phyloP scores from a whole-genome alignment of 2,113 vertebrate genomes.

The Gulo gulo region DNA sequence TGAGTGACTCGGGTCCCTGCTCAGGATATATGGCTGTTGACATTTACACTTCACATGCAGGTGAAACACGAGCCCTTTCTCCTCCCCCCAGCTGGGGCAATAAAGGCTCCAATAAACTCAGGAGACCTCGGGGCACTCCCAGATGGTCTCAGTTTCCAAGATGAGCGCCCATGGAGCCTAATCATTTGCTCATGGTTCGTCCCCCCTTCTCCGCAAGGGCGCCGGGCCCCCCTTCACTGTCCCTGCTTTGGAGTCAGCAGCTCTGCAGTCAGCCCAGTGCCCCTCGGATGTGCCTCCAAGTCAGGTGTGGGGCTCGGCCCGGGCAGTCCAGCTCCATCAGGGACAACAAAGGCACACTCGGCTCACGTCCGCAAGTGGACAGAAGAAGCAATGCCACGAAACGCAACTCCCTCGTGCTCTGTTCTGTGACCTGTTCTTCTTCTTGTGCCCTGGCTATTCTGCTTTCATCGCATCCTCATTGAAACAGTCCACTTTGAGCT shows the following conservation, averaged over 20 bases:
- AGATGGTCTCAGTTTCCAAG: background rate
- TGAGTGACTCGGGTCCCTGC: background rate
- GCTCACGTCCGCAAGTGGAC: background rate
- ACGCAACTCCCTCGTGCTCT: background rate
- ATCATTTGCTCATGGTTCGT: background rate
- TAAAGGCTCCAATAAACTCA: constrained; percentile 14
- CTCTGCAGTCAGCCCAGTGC: background rate
- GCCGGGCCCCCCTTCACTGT: fast-evolving
- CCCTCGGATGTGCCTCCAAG: background rate
- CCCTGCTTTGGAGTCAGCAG: background rate
- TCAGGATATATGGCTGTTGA: background rate
- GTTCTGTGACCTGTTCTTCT: background rate
- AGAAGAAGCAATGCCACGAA: background rate
- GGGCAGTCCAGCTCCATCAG: background rate
- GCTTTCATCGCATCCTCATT: background rate
- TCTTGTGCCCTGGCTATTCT: background rate
- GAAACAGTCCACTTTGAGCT: background rate
- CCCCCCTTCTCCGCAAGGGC: background rate
- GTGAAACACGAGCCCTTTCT: background rate
- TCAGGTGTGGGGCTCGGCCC: background rate
- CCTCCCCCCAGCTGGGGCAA: background rate
- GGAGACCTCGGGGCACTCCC: constrained; percentile 10
- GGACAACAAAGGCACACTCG: background rate
- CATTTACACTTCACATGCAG: background rate
- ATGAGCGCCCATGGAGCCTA: background rate